A percentile compares a stretch with the other conserved stretches of the same genome.
These are phyloP conservation scores for Passerina amoena DNA, from an alignment of 2,113 vertebrate genomes.

Conservation along the genomic window DNA sequence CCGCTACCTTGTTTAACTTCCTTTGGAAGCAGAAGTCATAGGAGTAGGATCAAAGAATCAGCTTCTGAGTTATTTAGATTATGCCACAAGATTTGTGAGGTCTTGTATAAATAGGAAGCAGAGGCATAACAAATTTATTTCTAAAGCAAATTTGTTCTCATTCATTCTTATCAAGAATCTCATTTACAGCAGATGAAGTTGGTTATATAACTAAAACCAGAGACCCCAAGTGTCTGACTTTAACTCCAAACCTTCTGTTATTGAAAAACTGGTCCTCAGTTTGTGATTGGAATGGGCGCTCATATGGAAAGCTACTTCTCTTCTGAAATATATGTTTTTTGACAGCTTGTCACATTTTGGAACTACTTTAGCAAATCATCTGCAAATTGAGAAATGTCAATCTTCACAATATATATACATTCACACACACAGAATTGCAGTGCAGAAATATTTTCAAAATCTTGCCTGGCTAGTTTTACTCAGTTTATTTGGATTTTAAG, in stretches of 20 bases:
- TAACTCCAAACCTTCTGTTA: conserved; percentile 56
- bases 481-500: conserved; percentile 52
- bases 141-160: conserved; percentile 44
- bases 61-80: neutral
- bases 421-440: conserved; percentile 53
- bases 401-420: conserved; percentile 53
- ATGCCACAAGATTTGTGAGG: conserved; percentile 1
- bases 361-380: conserved; percentile 73
- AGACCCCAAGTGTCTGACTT: conserved; percentile 50
- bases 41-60: conserved; percentile 11
- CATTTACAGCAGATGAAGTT: conserved; percentile 8
- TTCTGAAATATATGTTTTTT: conserved; percentile 52
- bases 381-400: conserved; percentile 71
- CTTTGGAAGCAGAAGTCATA: conserved; percentile 20
- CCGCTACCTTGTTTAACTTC: neutral
- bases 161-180: conserved; percentile 48
- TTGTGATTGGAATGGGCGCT: conserved; percentile 38
- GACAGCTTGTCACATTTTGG: conserved; percentile 63
- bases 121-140: conserved; percentile 30
- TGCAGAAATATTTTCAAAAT: conserved; percentile 64
- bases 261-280: conserved; percentile 30
- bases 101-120: conserved; percentile 33
- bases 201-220: conserved; percentile 16
- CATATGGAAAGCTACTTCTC: conserved; percentile 44
- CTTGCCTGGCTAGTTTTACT: conserved; percentile 49